Base-by-base conservation (phyloP, 2,797 vertebrate genomes). In the Anguilla obscura region DNA sequence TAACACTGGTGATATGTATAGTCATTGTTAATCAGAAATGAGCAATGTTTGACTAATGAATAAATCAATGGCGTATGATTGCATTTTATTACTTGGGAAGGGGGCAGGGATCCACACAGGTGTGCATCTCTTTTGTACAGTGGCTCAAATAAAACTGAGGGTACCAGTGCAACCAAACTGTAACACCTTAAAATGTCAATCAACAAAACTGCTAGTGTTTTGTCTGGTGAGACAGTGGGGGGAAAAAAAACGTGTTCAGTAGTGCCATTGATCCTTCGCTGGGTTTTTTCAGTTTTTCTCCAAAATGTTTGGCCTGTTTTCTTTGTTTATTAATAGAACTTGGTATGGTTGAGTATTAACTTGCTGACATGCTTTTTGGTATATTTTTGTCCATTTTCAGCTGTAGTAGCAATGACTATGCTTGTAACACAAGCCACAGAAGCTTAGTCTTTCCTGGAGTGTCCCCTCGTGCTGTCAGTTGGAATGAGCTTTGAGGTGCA, bases 401-500 rank as follows among this genome's bases (percentile, higher is more conserved):
- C 91, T 93, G 93, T 92, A 24, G 66, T 66, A 50, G 45, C 74
- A 24, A 86, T 33, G 33, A 36, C 66, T 18, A 88, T 89, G 90
- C 91, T 93, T 90, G 88, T 94, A 76, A 89, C 92, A 87, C 89
- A 88, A 91, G 92, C 90, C 89, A 90, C 89, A 91, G 92, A 91
- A 93, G 93, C 94, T 94, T 95, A 91, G 93, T 93, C 93, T 94
- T 93, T 92, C 74, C 93, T 89, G 93, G 92, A 93, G 92, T 92
- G 93, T 92, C 93, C 93, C 91, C 91, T 93, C 91, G n/a, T 91
- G 90, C 89, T 93, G 90, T 92, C 90, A 85, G 91, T 82, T 91
- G 90, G 89, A 89, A 92, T 87, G 90, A 85, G 84, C 84, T 33
- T 85, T 21, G 36, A 85, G 54, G 56, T 90, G 92, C 92, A 93